Percentiles rank a stretch among this genome's conserved stretches.
Conservation (phyloP, 2,888 invertebrate genomes). For the Synergus itoensis region DNA sequence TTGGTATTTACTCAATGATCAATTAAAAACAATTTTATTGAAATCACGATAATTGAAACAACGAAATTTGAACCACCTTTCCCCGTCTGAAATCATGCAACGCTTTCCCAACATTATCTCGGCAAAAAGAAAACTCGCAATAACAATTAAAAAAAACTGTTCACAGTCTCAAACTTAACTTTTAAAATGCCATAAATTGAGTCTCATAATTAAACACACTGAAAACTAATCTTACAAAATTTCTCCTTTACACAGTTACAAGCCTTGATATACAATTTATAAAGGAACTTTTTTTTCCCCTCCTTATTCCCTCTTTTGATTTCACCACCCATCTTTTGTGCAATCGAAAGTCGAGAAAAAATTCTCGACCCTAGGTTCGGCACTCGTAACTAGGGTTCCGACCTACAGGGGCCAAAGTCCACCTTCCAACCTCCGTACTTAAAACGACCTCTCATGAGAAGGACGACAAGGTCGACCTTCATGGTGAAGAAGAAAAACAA, state of each 20-base stretch:
- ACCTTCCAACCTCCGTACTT: conserved; percentile 75
- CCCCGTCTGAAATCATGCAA: conserved; percentile 38
- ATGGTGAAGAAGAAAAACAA: neutral
- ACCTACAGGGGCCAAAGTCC: conserved; percentile 75
- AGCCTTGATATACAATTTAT: neutral
- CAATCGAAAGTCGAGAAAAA: conserved; percentile 66
- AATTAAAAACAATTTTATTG: neutral
- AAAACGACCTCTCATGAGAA: conserved; percentile 33
- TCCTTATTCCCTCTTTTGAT: neutral
- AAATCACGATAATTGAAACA: neutral
- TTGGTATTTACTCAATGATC: conserved; percentile 9
- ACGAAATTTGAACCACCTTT: conserved; percentile 4
- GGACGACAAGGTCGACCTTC: conserved; percentile 18
- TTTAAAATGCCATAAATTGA: conserved; percentile 48
- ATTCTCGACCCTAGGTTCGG: conserved; percentile 77
- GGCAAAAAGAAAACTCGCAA: conserved; percentile 42
- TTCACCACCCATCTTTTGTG: neutral
- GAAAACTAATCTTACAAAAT: conserved; percentile 37
- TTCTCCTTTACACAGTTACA: conserved; percentile 6
- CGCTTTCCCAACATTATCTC: conserved; percentile 39
- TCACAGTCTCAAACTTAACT: conserved; percentile 58
- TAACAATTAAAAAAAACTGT: conserved; percentile 49
- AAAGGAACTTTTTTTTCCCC: neutral
- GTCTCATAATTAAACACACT: conserved; percentile 44
- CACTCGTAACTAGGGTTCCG: conserved; percentile 78